Evolutionary conservation across 2,113 vertebrate species (phyloP).

Genomic region (Pangasianodon hypophthalmus): DNA sequence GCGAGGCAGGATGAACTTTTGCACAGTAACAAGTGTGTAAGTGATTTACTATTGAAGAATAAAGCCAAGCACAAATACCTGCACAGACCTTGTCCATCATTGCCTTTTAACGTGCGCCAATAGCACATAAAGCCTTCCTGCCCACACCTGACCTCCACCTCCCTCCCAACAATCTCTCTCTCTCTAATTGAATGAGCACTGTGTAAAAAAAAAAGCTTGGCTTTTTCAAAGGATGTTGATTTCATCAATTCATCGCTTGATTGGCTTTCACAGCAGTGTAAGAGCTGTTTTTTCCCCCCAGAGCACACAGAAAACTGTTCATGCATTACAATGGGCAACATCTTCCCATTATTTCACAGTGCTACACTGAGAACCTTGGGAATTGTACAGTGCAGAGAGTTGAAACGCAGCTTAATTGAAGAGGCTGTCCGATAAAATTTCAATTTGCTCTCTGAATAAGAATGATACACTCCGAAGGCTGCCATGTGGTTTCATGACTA

Average conservation of each 20-base stretch:
- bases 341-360: slow-evolving; percentile 47
- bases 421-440: slow-evolving; percentile 41
- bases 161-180: slow-evolving; percentile 14
- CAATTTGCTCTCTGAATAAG: slow-evolving; percentile 28
- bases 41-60: slow-evolving; percentile 26
- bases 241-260: slow-evolving; percentile 47
- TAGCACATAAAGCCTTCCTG: slow-evolving; percentile 44
- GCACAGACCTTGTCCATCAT: slow-evolving; percentile 39
- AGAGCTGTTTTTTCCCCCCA: slow-evolving; percentile 27
- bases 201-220: slow-evolving; percentile 12
- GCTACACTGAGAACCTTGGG: slow-evolving; percentile 43
- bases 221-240: slow-evolving; percentile 52
- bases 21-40: slow-evolving; percentile 18
- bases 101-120: slow-evolving; percentile 14
- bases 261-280: slow-evolving; percentile 37
- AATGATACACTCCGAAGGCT: slow-evolving; percentile 23
- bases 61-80: slow-evolving; percentile 36
- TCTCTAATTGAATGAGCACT: slow-evolving; percentile 30
- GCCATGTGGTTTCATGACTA: not conserved
- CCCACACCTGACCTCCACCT: slow-evolving; percentile 29
- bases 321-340: slow-evolving; percentile 39
- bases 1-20: not conserved
- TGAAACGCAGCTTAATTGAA: slow-evolving; percentile 38
- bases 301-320: slow-evolving; percentile 37
- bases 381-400: slow-evolving; percentile 32